phyloP scores from a whole-genome alignment of 2,797 vertebrate genomes.

The Anas bahamensis region DNA sequence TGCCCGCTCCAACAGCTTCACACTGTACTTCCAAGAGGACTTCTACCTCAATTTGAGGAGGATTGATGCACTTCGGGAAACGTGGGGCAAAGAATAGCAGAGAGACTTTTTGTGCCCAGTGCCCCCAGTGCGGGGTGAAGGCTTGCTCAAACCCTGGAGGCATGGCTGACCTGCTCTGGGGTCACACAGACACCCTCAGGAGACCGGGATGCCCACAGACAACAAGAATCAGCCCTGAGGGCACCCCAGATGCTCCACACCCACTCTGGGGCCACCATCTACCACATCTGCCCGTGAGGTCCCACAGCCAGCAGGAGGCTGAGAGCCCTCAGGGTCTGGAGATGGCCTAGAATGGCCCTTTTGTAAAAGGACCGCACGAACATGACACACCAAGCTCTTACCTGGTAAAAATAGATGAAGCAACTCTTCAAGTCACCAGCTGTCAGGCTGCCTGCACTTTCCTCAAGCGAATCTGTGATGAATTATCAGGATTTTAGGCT shows the following conservation, averaged over 20 bases:
- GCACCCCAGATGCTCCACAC: background rate
- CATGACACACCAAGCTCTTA: background rate
- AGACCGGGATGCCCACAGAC: background rate
- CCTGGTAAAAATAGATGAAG: background rate
- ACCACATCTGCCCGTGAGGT: fast-evolving
- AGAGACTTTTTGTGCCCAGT: fast-evolving
- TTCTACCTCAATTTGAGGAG: background rate
- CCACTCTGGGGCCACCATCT: background rate
- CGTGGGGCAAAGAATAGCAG: background rate
- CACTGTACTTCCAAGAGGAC: background rate
- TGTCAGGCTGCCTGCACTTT: background rate
- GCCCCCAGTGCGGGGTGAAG: background rate
- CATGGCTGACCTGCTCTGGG: fast-evolving
- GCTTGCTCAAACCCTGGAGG: background rate
- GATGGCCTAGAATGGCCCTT: background rate
- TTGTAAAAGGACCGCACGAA: background rate
- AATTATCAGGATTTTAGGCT: background rate
- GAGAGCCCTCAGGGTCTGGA: background rate
- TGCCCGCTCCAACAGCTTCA: background rate
- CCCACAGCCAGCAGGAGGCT: fast-evolving
- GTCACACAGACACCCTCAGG: fast-evolving
- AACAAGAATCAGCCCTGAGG: background rate
- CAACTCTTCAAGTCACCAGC: background rate
- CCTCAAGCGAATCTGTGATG: background rate
- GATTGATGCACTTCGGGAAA: background rate